A percentile compares a stretch with the other conserved stretches of the same genome.
These are phyloP conservation scores for Popillia japonica DNA, from an alignment of 1,140 invertebrate species.

Conservation along the genomic window DNA sequence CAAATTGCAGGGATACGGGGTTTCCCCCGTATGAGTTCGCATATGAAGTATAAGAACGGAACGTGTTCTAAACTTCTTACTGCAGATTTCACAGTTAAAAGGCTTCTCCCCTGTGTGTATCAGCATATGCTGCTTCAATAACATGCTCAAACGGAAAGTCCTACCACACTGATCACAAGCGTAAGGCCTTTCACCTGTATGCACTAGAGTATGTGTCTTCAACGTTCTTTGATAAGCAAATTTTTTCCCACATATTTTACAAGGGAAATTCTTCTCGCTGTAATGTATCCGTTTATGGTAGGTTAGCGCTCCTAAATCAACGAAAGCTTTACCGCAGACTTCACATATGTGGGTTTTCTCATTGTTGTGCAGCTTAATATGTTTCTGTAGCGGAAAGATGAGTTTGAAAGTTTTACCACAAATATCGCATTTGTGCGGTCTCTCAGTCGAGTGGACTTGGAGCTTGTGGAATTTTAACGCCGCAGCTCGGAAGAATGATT, in stretches of 20 bases:
- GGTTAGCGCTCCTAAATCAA: slow-evolving; percentile 44
- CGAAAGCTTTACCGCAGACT: slow-evolving; percentile 49
- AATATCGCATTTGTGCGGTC: neutral
- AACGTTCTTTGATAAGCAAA: neutral
- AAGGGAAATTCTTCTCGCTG: neutral
- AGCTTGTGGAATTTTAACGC: neutral
- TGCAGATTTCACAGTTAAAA: neutral
- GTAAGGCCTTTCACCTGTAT: slow-evolving; percentile 92
- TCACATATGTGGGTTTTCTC: slow-evolving; percentile 48
- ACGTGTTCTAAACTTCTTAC: slow-evolving; percentile 16
- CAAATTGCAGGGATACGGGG: neutral
- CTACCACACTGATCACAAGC: slow-evolving; percentile 69
- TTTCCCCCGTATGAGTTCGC: neutral
- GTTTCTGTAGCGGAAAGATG: neutral
- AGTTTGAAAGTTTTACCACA: neutral
- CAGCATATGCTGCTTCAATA: slow-evolving; percentile 46
- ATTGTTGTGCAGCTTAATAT: slow-evolving; percentile 28
- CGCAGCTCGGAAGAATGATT: neutral
- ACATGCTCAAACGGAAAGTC: slow-evolving; percentile 57
- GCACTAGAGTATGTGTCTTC: slow-evolving; percentile 61
- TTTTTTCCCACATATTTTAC: neutral
- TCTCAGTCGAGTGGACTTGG: neutral
- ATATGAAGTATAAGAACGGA: neutral
- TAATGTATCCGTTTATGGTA: slow-evolving; percentile 39
- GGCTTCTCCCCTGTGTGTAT: neutral